phyloP scores from a whole-genome alignment of 2,113 vertebrate species.

The Clupea harengus region DNA sequence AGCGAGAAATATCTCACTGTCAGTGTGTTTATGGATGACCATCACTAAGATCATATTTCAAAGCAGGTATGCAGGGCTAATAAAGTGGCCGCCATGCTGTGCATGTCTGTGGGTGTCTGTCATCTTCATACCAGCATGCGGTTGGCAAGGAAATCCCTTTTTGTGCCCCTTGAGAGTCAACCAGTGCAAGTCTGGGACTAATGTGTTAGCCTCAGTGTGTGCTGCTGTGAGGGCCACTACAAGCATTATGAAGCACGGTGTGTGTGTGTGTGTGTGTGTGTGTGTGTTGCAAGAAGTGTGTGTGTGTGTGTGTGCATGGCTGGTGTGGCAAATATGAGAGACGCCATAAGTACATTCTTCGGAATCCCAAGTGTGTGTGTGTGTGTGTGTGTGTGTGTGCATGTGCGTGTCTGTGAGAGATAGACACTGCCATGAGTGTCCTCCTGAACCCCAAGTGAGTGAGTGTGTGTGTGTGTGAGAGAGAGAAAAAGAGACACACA shows the following conservation, averaged over 20 bases:
- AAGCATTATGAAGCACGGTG: not conserved
- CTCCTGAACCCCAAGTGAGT: not conserved
- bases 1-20: not conserved
- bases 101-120: no score
- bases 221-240: not conserved
- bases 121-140: not conserved
- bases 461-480: not conserved
- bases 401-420: no score
- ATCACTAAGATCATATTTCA: not conserved
- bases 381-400: no score
- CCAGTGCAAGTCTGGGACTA: not conserved
- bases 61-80: not conserved
- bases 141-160: not conserved
- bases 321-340: not conserved
- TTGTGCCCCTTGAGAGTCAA: not conserved
- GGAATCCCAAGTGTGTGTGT: not conserved
- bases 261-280: not conserved
- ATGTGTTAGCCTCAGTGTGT: not conserved
- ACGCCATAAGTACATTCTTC: not conserved
- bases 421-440: no score
- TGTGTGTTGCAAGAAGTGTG: no score
- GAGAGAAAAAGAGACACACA: slow-evolving; percentile 48
- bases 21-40: not conserved
- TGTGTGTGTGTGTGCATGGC: not conserved
- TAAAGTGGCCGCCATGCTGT: not conserved